Evolutionary conservation across 2,888 invertebrate genomes (phyloP), one percentile per base, ranked within the genome.

Genomic region (Conus canariensis): DNA sequence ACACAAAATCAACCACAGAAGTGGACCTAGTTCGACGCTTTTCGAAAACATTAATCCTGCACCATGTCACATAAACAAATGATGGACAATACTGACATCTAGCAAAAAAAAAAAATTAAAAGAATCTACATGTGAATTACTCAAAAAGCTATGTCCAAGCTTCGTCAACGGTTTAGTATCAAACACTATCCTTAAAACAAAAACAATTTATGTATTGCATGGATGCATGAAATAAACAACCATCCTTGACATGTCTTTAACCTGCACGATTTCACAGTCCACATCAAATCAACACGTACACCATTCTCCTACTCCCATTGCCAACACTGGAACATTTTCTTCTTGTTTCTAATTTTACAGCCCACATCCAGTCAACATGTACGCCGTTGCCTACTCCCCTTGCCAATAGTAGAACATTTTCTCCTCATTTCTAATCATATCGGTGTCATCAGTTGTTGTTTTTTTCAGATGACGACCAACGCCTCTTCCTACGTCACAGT

Each of bases 391-490:
- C 8, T 77, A 9, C 7, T 25, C 25, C 25, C 9, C 5, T 30
- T 16, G 12, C 14, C 80, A 74, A 9, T 4, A 45, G 10, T 22
- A 6, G 0, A 30, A 25, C 10, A 14, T 56, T 58, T 58, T 22
- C 22, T 25, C 19, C 22, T 56, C 9, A 1, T 14, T 45, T 82
- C 6, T 5, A 56, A 5, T 22, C 19, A 1, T 2, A 82, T 3
- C n/a, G 4, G n/a, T 58, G 1, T 85, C 22, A 85, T n/a, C 59
- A 12, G 8, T 70, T 77, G 22, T 87, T 56, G 25, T 22, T 70
- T 9, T 45, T 14, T 74, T 58, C 88, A 82, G 64, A 82, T 67
- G n/a, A 30, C 83, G 30, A 64, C 70, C 67, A 80, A 59, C 88
- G 45, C n/a, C 8, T 60, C 45, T 3, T 45, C 83, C 45, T 56